Evolutionary conservation across 2,888 invertebrate species (phyloP), one percentile per base, ranked within the genome.

Genomic region (Sesamia inferens): DNA sequence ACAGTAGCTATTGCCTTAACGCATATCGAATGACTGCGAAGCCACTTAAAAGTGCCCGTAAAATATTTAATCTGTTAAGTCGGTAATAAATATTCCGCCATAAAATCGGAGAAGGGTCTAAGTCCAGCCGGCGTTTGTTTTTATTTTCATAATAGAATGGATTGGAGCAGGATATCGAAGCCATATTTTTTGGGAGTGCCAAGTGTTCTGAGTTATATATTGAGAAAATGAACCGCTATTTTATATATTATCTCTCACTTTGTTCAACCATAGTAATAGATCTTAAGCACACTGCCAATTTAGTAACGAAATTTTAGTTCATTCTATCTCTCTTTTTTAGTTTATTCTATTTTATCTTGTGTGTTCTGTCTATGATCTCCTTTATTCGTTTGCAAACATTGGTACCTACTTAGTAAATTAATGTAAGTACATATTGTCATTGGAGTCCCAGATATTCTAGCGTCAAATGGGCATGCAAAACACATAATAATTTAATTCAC

Each of bases 51-150:
- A 75, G 74, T 80, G 82, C 47, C 66, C 78, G 79, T 87, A 85
- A 87, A 86, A 83, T 86, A 85, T 85, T 86, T 86, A 86, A 86
- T 87, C 83, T 85, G 78, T 86, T 86, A 86, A 87, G 86, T 84
- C 83, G 81, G 79, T 87, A 69, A 87, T 85, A 85, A 85, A 85
- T 85, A 85, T 87, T 79, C 76, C 31, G 76, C 67, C 77, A 74
- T 85, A 82, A 86, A 85, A 85, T 74, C 76, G 61, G 71, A 72
- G 78, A 73, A 78, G 85, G 80, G 85, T 77, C 85, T 68, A 64
- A 82, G 70, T 82, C 69, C 22, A 51, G 48, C 69, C 22, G 55
- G 48, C 69, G 24, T 79, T 85, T 82, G 61, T 82, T 82, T 83
- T 82, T 54, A 51, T 82, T 84, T 84, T 74, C 65, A n/a, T 70